Evolutionary conservation across 2,888 invertebrate species (phyloP).

Genomic region (Ephialtes manifestator): DNA sequence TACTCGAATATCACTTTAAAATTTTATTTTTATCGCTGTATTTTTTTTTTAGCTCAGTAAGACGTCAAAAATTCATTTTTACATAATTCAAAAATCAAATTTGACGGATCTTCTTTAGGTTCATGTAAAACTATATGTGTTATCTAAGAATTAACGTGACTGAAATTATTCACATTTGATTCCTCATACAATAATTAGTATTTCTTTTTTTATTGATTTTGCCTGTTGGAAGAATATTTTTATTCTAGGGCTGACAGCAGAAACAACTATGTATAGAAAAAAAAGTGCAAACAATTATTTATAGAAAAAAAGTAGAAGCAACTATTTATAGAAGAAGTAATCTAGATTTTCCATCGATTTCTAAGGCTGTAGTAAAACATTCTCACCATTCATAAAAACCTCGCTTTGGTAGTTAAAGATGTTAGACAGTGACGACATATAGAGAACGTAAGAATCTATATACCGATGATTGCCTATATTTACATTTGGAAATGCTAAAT

Average conservation of each 20-base stretch:
- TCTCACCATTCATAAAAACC: constrained; percentile 2
- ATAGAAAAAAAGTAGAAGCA: background rate
- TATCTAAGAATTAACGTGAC: no score
- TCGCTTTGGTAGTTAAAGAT: background rate
- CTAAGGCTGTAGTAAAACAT: background rate
- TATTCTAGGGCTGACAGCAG: background rate
- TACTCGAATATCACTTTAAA: no score
- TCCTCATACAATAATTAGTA: background rate
- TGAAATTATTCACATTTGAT: no score
- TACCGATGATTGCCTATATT: constrained; percentile 3
- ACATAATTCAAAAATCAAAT: no score
- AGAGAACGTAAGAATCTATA: background rate
- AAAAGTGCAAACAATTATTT: no score
- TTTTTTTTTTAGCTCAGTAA: no score
- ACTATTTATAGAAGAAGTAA: background rate
- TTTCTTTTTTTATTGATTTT: background rate
- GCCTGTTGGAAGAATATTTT: background rate
- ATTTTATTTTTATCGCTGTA: no score
- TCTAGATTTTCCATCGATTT: background rate
- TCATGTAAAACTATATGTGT: no score
- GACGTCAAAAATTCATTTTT: no score
- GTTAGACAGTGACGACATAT: background rate
- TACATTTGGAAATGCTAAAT: constrained; percentile 17
- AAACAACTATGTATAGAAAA: no score
- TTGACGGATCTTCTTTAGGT: no score